Evolutionary conservation across 2,113 vertebrate species (phyloP).

Genomic region (Nycticryphes semicollaris): DNA sequence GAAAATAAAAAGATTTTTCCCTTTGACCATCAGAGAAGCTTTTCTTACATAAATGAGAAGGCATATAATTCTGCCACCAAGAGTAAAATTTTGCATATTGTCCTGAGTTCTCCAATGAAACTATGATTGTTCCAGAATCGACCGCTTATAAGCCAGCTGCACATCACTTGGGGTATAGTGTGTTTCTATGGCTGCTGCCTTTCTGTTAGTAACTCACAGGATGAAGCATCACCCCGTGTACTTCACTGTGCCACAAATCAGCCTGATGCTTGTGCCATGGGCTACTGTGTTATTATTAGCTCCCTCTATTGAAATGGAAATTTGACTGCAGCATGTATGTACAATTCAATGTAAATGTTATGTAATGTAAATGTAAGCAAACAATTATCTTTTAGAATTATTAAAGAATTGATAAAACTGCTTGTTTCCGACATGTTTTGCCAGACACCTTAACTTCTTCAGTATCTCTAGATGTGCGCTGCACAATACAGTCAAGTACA

Average conservation of each 20-base stretch:
- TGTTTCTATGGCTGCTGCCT: not conserved
- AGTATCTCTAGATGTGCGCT: not conserved
- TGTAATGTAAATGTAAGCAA: not conserved
- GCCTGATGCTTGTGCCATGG: not conserved
- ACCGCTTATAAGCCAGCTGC: not conserved
- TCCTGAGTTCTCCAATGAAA: not conserved
- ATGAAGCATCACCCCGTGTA: not conserved
- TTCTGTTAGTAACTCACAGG: not conserved
- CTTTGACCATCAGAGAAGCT: not conserved
- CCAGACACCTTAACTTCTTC: not conserved
- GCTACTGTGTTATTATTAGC: not conserved
- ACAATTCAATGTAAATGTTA: no score
- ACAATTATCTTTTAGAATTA: not conserved
- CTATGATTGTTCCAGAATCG: not conserved
- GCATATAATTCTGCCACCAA: not conserved
- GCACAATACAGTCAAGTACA: not conserved
- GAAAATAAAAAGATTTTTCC: fast-evolving
- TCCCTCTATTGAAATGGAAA: not conserved
- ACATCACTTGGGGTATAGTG: fast-evolving
- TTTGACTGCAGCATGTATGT: not conserved
- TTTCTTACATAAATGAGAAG: not conserved
- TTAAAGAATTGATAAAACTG: not conserved
- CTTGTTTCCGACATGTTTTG: not conserved
- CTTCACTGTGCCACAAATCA: not conserved
- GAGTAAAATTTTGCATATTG: not conserved